Base-by-base conservation (phyloP, 2,113 vertebrate species). In the Syngnathus typhle region DNA sequence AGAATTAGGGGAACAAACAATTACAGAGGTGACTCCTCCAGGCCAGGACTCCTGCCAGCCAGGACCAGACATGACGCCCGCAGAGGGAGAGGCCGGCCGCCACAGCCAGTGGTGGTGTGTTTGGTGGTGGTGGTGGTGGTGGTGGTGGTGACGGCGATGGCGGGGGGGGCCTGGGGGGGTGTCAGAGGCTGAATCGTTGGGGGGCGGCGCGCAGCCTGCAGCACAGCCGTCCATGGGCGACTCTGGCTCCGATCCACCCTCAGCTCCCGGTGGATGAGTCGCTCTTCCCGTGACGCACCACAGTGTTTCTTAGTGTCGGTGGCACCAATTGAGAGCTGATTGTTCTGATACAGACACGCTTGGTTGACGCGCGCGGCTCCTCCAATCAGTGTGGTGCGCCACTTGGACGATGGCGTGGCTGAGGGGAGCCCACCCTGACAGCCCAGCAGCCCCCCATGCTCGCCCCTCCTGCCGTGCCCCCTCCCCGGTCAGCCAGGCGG, bases 1-100 rank as follows among this genome's bases (percentile, higher is more conserved):
- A 60, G 54, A 43, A 60, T 70, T 21, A n/a, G 36, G 46, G 91
- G 88, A 86, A 88, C 90, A 88, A 90, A 73, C 88, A 74, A 91
- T 79, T 71, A 74, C 51, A 85, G 70, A 80, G 77, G 82, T 81
- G 83, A 77, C 75, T 88, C 87, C 82, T 86, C 91, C 92, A 94
- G 94, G 93, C 93, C 93, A 91, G 91, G 93, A 93, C 86, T 92
- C 94, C 94, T 93, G 89, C 89, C 87, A 92, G 93, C 94, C 90
- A 94, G 93, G 92, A 92, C 94, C 93, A 95, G 94, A 95, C 94
- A 94, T 93, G 94, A 94, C 93, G 91, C 91, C 93, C 90, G 90
- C 93, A 92, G 92, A 92, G 90, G 93, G 93, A 94, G 91, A 92
- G 92, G 90, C 88, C 90, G 90, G 85, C 91, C 82, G 51, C 79